Base-by-base conservation (phyloP, 2,113 vertebrate genomes). In the Phaetusa simplex region DNA sequence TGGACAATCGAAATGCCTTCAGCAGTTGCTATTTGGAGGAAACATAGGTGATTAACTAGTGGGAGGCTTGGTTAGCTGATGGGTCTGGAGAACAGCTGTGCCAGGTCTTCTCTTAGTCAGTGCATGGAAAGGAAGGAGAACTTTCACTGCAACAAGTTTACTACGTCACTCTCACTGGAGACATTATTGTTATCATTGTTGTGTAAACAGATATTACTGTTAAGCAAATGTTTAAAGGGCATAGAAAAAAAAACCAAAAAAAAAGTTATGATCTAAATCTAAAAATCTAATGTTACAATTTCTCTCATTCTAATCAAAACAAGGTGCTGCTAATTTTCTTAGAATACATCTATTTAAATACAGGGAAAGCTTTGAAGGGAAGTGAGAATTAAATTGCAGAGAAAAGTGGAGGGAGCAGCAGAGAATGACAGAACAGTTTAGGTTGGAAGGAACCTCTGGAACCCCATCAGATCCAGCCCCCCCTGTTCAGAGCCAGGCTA, bases 251-350 rank as follows among this genome's bases (percentile, higher is more conserved):
- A 11, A 52, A 85, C 73, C 17, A 21, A 14, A 8, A 74, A 36
- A 36, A 20, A 40, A 3, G 4, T 29, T 0, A 2, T n/a, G 4
- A 52, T 65, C 14, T 6, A 27, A 6, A 36, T 53, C 49, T 59
- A 16, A 69, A 91, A 77, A 34, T 36, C 7, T 17, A 62, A 27
- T 32, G 14, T 21, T 84, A 61, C 7, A 2, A 0, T 69, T 93
- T 64, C 9, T 76, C 11, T 55, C 0, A 0, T 36, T 61, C 34
- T 69, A 40, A 53, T 59, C 20, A 56, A 86, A 89, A 40, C 4
- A 40, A 72, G 8, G 3, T 49, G 6, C 40, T 83, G 42, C 34
- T 86, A 52, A 40, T 82, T 14, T 38, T 66, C 21, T 87, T 66
- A 43, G 36, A 62, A 43, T 58, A 66, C 24, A 23, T 61, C 36